phyloP scores from a whole-genome alignment of 2,888 invertebrate genomes.

The Chymomyza procnemis region DNA sequence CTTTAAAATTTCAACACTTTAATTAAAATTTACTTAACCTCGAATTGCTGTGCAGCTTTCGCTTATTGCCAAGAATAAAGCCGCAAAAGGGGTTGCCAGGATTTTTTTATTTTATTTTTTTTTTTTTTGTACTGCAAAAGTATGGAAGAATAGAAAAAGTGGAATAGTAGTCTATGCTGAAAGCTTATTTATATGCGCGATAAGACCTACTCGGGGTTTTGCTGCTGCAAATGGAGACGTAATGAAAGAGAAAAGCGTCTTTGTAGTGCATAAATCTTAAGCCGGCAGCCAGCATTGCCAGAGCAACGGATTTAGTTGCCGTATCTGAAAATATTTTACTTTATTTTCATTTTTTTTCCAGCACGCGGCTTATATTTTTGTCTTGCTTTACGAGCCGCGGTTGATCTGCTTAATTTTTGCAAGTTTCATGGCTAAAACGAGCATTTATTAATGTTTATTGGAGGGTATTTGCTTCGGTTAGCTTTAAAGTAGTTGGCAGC shows the following conservation, averaged over 20 bases:
- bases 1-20: constrained; percentile 70
- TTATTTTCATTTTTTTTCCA: constrained; percentile 49
- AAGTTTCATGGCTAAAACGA: background rate
- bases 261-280: constrained; percentile 68
- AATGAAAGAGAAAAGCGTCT: constrained; percentile 49
- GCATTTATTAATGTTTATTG: background rate
- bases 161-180: constrained; percentile 15
- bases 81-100: background rate
- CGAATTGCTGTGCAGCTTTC: constrained; percentile 40
- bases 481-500: no score
- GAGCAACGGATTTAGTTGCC: constrained; percentile 64
- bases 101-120: background rate
- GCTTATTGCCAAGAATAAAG: constrained; percentile 37
- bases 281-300: constrained; percentile 63
- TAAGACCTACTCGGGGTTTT: background rate
- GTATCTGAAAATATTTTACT: constrained; percentile 67
- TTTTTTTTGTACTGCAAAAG: background rate
- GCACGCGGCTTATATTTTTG: constrained; percentile 7
- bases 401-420: background rate
- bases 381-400: constrained; percentile 1
- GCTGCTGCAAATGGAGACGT: background rate
- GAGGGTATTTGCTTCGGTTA: no score
- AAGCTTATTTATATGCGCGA: constrained; percentile 12
- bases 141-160: constrained; percentile 9
- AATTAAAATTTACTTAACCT: constrained; percentile 54